phyloP scores from a whole-genome alignment of 2,888 invertebrate genomes.

The Smittia aterrima region DNA sequence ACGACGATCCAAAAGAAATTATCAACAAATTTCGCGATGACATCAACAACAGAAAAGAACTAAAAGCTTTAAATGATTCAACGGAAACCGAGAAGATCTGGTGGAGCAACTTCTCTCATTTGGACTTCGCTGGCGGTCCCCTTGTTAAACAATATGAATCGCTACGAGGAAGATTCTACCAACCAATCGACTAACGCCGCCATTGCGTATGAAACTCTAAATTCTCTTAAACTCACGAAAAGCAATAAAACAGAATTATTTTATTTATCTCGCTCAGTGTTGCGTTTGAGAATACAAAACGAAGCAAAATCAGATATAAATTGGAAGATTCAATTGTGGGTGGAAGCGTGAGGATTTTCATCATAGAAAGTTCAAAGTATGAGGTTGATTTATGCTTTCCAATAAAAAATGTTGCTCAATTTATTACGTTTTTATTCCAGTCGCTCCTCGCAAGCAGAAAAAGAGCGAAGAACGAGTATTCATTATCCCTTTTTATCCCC shows the following conservation, averaged over 20 bases:
- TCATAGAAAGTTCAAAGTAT: not conserved
- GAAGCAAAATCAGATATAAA: no score
- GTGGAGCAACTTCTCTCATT: not conserved
- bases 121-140: not conserved
- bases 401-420: slow-evolving; percentile 23
- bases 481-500: slow-evolving; percentile 26
- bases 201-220: no score
- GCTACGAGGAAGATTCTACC: not conserved
- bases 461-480: not conserved
- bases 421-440: slow-evolving; percentile 25
- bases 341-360: no score
- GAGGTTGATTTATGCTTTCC: slow-evolving; percentile 23
- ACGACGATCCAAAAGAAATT: not conserved
- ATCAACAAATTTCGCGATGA: not conserved
- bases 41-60: not conserved
- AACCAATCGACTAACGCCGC: no score
- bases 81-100: not conserved
- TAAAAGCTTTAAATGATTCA: not conserved
- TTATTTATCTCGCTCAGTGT: no score
- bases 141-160: not conserved
- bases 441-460: not conserved
- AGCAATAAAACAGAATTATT: no score
- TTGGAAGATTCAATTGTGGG: no score
- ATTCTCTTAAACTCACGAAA: no score
- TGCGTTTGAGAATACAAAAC: no score